Percentiles rank a stretch among this genome's conserved stretches.
Conservation (phyloP, 2,888 invertebrate species). For the Drosophila anomalata region DNA sequence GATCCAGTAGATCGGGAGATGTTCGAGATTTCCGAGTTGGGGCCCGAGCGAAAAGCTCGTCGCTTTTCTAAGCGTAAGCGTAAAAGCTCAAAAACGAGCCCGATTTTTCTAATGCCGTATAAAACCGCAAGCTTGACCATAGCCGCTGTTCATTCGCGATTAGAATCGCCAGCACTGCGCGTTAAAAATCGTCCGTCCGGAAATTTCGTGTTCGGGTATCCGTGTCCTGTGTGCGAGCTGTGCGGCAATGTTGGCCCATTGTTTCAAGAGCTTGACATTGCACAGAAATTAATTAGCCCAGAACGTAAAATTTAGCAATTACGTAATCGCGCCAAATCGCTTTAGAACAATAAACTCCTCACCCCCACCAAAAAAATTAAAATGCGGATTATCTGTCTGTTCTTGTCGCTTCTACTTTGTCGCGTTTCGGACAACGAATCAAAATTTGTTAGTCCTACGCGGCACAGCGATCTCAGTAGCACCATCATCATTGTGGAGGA, state of each 20-base stretch:
- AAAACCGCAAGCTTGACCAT: slow-evolving; percentile 81
- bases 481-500: slow-evolving; percentile 84
- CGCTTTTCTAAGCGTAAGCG: slow-evolving; percentile 28
- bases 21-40: slow-evolving; percentile 19
- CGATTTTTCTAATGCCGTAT: slow-evolving; percentile 69
- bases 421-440: slow-evolving; percentile 40
- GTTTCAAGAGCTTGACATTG: slow-evolving; percentile 37
- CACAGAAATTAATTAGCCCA: slow-evolving; percentile 42
- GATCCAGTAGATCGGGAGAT: slow-evolving; percentile 29
- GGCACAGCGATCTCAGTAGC: slow-evolving; percentile 76
- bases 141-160: slow-evolving; percentile 67
- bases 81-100: slow-evolving; percentile 47
- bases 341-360: slow-evolving; percentile 19
- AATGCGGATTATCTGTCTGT: slow-evolving; percentile 6
- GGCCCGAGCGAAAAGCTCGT: slow-evolving; percentile 33
- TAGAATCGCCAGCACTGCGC: slow-evolving; percentile 68
- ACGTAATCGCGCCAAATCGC: slow-evolving; percentile 66
- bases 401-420: slow-evolving; percentile 19
- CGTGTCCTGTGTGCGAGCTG: slow-evolving; percentile 35
- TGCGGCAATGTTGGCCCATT: slow-evolving; percentile 24
- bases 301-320: slow-evolving; percentile 50
- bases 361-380: neutral
- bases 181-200: slow-evolving; percentile 38
- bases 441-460: slow-evolving; percentile 70
- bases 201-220: slow-evolving; percentile 32